Base-by-base conservation (phyloP, 1,140 invertebrate species). In the Ericerus pela region DNA sequence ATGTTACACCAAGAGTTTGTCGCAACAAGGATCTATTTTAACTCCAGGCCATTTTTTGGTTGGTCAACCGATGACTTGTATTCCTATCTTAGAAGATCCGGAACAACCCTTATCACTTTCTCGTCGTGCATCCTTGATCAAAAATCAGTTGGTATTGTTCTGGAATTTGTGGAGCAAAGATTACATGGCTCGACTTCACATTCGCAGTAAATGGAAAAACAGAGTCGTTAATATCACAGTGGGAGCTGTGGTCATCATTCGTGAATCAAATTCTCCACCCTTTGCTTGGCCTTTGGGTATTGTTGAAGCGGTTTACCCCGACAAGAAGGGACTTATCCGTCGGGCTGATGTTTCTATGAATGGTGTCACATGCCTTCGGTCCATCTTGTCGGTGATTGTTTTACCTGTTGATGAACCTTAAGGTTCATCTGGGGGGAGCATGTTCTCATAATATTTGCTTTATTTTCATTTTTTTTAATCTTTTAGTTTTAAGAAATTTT, bases 11-110 rank as follows among this genome's bases (percentile, higher is more conserved):
- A 52, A 18, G 0, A n/a, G n/a, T 1, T 29, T 29, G 0, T 5
- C 12, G 1, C 28, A 37, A 1, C 11, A 29, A 12, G 37, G 43
- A 4, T 37, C 16, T 30, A n/a, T n/a, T n/a, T 56, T 71, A 3
- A 66, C 69, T 2, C 67, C 67, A 20, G 62, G 60, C 14, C 64
- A 69, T 53, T 68, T 67, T 33, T 61, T 67, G 0, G 62, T 68
- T 20, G 63, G 62, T 2, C 31, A 60, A 11, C 58, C 60, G 1
- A 51, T 66, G 10, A 14, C 31, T 4, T 24, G 43, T 2, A 10
- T 53, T 0, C 61, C 61, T 11, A 41, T 16, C 12, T 0, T 11
- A 0, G 54, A 43, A 0, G 27, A 38, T 56, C 16, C 27, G 37
- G 47, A 43, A 56, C 2, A 43, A 11, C 24, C 26, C 0, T 55